Conservation (phyloP, 2,888 invertebrate species). For the Leucophenga montana region DNA sequence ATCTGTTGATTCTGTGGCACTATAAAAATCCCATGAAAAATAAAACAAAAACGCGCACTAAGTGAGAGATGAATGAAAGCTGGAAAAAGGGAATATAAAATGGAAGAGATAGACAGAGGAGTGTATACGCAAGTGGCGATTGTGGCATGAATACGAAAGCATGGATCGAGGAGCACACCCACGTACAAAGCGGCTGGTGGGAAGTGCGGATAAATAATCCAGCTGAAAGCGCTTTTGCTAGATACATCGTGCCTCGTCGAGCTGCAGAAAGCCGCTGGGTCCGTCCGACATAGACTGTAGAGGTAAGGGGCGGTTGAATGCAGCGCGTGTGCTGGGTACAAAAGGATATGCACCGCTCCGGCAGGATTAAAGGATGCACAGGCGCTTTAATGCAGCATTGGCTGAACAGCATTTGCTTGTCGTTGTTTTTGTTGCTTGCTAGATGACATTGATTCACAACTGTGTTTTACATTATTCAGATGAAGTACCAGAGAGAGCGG, state of each 20-base stretch:
- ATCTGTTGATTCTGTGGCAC: slow-evolving; percentile 70
- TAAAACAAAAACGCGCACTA: slow-evolving; percentile 42
- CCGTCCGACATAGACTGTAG: neutral
- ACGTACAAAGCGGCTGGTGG: no score
- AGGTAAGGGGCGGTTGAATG: neutral
- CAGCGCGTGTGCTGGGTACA: slow-evolving; percentile 36
- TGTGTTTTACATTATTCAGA: slow-evolving; percentile 65
- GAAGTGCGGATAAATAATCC: neutral
- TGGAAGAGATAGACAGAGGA: slow-evolving; percentile 22
- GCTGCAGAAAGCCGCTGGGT: no score
- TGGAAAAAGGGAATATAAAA: slow-evolving; percentile 27
- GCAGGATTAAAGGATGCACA: slow-evolving; percentile 55
- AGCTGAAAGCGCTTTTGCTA: slow-evolving; percentile 3
- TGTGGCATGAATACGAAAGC: slow-evolving; percentile 27
- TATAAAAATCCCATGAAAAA: slow-evolving; percentile 70
- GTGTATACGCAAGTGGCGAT: slow-evolving; percentile 20
- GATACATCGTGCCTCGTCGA: neutral
- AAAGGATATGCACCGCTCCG: slow-evolving; percentile 40
- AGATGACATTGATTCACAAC: slow-evolving; percentile 57
- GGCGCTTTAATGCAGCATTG: slow-evolving; percentile 18
- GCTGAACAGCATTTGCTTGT: slow-evolving; percentile 24
- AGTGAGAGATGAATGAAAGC: slow-evolving; percentile 14
- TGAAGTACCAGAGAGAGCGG: slow-evolving; percentile 51
- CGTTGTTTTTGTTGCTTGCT: slow-evolving; percentile 48
- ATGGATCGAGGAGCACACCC: neutral